Base-by-base conservation (phyloP, 2,797 vertebrate genomes). In the Parauchenoglanis ngamensis region DNA sequence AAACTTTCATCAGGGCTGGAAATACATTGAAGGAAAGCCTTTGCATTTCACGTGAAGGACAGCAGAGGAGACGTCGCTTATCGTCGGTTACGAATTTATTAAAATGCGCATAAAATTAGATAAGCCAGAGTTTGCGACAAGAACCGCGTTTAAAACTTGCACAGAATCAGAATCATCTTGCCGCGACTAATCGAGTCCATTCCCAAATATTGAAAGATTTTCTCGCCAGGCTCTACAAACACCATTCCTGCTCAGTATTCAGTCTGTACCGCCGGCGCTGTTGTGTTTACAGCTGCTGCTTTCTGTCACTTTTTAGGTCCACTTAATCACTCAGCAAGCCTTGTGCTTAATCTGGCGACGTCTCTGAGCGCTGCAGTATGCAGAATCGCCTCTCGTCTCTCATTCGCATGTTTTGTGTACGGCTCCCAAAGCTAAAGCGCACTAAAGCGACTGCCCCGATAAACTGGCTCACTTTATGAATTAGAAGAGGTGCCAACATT, bases 271-370 rank as follows among this genome's bases (percentile, higher is more conserved):
- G 12, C 73, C 13, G 46, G 44, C 12, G 28, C 21, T 35, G 73
- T 63, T 57, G 44, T 65, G 59, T 76, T 77, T 67, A 49, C 46
- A 13, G 46, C 28, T 44, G 31, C 7, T 77, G 61, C 73, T 59
- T 84, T 78, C 81, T 76, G 85, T 85, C 79, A 77, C 49, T 88
- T 89, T 57, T 72, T 65, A 67, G 84, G 67, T 57, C 56, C 70
- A 56, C n/a, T 35, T 87, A 81, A 72, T 89, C 84, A 89, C 54
- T 87, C 86, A 84, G 82, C 25, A 63, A 70, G 35, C 44, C 35
- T 13, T 35, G 4, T 5, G n/a, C 57, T 79, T 78, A 72, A 84
- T 72, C 52, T 78, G 2, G 21, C 49, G 5, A 19, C 4, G 31
- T 67, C 56, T 83, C 44, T 17, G n/a, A 79, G 63, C 23, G 31